Conservation (phyloP, 2,113 vertebrate species). For the Eulemur rufifrons region DNA sequence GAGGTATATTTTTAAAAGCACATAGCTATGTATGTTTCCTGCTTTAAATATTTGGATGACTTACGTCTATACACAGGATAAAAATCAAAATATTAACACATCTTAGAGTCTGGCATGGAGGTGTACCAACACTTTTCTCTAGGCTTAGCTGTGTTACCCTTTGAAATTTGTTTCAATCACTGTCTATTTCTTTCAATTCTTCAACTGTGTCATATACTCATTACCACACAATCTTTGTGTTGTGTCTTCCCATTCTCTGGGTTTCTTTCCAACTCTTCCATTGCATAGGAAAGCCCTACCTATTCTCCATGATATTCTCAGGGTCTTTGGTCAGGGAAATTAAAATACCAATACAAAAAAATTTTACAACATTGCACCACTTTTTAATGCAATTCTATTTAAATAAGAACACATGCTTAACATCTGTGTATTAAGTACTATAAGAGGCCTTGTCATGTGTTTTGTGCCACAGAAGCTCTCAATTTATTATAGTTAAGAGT, state of each 20-base stretch:
- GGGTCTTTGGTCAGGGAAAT: background rate
- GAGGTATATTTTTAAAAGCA: background rate
- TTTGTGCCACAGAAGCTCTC: background rate
- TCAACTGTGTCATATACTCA: background rate
- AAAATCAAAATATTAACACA: background rate
- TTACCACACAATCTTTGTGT: background rate
- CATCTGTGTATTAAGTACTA: background rate
- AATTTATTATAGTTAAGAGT: background rate
- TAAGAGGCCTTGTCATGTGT: background rate
- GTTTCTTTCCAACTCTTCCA: background rate
- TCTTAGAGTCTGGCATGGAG: background rate
- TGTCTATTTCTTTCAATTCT: background rate
- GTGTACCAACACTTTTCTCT: background rate
- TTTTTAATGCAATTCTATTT: background rate
- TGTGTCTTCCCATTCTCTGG: background rate
- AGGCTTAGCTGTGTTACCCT: background rate
- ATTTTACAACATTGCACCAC: background rate
- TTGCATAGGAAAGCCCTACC: background rate
- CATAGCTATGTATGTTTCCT: background rate
- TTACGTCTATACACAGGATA: background rate
- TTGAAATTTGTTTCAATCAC: background rate
- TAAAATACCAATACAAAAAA: background rate
- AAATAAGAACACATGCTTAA: background rate
- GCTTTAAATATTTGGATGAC: background rate
- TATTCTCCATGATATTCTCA: background rate